Conservation (phyloP, 2,113 vertebrate genomes). For the Platysteira castanea region DNA sequence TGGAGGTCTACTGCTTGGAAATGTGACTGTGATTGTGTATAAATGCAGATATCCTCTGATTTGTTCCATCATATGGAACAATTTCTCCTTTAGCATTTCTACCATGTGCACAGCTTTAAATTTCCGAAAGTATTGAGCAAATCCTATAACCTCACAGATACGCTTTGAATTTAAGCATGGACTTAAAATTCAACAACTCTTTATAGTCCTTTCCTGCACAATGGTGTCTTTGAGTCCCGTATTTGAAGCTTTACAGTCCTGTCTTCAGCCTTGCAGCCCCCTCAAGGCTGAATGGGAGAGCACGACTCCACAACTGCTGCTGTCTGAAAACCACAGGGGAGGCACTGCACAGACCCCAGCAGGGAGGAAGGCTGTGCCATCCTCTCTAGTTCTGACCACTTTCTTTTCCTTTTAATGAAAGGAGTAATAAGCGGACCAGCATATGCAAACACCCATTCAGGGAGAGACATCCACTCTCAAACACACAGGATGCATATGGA, state of each 20-base stretch:
- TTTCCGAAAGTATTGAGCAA: background rate
- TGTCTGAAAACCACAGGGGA: background rate
- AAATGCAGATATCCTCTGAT: background rate
- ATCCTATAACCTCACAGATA: background rate
- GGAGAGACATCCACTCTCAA: background rate
- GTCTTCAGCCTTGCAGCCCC: background rate
- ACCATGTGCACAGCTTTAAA: background rate
- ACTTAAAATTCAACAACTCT: background rate
- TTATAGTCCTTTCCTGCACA: background rate
- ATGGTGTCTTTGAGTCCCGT: background rate
- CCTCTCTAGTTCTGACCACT: background rate
- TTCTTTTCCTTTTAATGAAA: background rate
- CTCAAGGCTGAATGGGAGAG: background rate
- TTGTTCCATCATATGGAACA: background rate
- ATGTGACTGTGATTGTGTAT: background rate
- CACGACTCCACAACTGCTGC: background rate
- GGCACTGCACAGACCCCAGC: accelerated
- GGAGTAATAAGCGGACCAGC: background rate
- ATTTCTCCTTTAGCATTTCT: background rate
- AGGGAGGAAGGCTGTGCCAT: background rate
- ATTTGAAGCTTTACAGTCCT: background rate
- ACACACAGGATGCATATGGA: background rate
- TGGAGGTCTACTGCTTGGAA: background rate
- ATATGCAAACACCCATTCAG: background rate
- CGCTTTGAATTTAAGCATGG: background rate